phyloP scores from a whole-genome alignment of 2,888 invertebrate species.

The Polydrusus tereticollis region DNA sequence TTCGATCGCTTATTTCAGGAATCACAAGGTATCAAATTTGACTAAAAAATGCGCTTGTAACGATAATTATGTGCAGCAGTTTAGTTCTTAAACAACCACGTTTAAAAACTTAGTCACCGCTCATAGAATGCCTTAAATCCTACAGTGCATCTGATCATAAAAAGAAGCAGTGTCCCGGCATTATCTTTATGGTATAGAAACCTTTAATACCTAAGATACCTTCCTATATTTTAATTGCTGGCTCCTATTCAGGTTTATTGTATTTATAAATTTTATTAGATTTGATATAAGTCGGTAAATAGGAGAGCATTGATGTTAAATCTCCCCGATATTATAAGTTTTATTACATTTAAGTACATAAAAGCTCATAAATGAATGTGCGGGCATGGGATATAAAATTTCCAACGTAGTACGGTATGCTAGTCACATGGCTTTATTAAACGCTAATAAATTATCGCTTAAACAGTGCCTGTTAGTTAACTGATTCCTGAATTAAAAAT shows the following conservation, averaged over 20 bases:
- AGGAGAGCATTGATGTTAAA: background rate
- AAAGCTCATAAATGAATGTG: conserved; percentile 38
- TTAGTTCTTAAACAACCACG: too few species aligned
- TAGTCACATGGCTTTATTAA: conserved; percentile 44
- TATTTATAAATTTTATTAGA: background rate
- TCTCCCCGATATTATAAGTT: conserved; percentile 18
- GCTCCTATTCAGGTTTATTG: background rate
- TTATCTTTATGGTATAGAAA: too few species aligned
- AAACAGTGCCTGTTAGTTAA: conserved; percentile 40
- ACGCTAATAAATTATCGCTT: conserved; percentile 41
- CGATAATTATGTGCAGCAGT: too few species aligned
- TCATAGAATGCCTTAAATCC: too few species aligned
- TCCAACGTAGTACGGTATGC: conserved; percentile 39
- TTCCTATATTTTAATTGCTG: too few species aligned
- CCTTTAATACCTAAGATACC: too few species aligned
- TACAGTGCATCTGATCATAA: too few species aligned
- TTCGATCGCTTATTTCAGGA: too few species aligned
- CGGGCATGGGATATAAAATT: conserved; percentile 38
- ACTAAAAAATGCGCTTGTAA: too few species aligned
- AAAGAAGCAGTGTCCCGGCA: too few species aligned
- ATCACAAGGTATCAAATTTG: too few species aligned
- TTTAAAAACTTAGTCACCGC: too few species aligned
- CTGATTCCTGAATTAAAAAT: conserved; percentile 41
- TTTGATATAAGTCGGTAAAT: background rate
- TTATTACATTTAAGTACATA: conserved; percentile 35